These are phyloP conservation scores for Orchestia grillus DNA, from an alignment of 1,140 invertebrate species.

Conservation along the genomic window DNA sequence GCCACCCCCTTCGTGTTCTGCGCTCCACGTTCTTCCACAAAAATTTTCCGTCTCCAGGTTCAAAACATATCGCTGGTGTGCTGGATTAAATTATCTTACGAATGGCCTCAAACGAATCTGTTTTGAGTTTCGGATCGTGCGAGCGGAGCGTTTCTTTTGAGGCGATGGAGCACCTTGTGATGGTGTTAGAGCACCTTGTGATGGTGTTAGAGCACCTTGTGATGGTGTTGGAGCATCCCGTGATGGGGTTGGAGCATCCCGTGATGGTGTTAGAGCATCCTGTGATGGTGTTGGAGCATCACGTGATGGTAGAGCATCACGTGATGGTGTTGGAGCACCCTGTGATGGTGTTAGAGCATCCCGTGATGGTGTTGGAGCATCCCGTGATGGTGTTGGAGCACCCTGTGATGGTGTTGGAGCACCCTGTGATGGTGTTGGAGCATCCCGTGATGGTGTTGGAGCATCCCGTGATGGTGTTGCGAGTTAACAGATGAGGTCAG, in stretches of 20 bases:
- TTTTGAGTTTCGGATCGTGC: neutral
- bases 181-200: neutral
- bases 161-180: neutral
- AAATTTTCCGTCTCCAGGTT: neutral
- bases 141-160: neutral
- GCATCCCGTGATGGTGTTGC: too few species aligned
- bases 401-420: neutral
- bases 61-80: neutral
- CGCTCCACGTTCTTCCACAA: neutral
- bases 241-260: neutral
- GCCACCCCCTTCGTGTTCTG: neutral
- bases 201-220: neutral
- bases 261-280: neutral
- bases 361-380: neutral
- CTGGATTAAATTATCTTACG: neutral
- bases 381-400: neutral
- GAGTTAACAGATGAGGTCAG: too few species aligned
- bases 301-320: neutral
- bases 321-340: neutral
- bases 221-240: neutral
- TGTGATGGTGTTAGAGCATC: neutral
- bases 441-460: neutral
- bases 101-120: neutral
- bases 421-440: neutral
- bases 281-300: neutral